These are phyloP conservation scores for Linnaemya tessellans DNA, from an alignment of 2,888 invertebrate species.

Conservation along the genomic window DNA sequence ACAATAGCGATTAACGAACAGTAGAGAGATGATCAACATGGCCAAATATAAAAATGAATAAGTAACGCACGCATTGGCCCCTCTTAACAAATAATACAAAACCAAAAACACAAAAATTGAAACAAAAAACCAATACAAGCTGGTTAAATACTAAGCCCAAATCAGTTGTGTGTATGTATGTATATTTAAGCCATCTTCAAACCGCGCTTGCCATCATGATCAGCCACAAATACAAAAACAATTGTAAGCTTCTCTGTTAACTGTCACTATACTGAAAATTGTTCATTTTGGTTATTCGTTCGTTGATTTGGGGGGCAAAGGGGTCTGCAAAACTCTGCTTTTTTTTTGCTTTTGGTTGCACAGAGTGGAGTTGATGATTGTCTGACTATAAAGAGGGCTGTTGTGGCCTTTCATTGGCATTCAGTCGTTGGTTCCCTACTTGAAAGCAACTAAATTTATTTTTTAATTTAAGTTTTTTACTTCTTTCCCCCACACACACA, in stretches of 20 bases:
- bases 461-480: conserved; percentile 81
- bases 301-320: conserved; percentile 26
- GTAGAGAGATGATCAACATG: conserved; percentile 55
- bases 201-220: conserved; percentile 28
- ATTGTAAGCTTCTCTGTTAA: conserved; percentile 33
- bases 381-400: conserved; percentile 83
- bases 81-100: conserved; percentile 40
- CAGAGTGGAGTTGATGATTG: conserved; percentile 50
- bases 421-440: conserved; percentile 84
- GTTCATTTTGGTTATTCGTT: conserved; percentile 25
- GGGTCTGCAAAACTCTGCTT: conserved; percentile 37
- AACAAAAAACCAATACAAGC: conserved; percentile 29
- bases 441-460: conserved; percentile 83
- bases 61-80: conserved; percentile 61
- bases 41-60: conserved; percentile 33
- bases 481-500: conserved; percentile 82
- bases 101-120: conserved; percentile 30
- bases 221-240: conserved; percentile 30
- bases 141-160: conserved; percentile 44
- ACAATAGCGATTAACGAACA: conserved; percentile 42
- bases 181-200: conserved; percentile 38
- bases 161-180: conserved; percentile 16
- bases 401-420: conserved; percentile 82
- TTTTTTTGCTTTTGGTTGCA: conserved; percentile 37
- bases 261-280: conserved; percentile 33